Percentiles rank a stretch among this genome's conserved stretches.
Conservation (phyloP, 2,113 vertebrate genomes). For the Sander vitreus region DNA sequence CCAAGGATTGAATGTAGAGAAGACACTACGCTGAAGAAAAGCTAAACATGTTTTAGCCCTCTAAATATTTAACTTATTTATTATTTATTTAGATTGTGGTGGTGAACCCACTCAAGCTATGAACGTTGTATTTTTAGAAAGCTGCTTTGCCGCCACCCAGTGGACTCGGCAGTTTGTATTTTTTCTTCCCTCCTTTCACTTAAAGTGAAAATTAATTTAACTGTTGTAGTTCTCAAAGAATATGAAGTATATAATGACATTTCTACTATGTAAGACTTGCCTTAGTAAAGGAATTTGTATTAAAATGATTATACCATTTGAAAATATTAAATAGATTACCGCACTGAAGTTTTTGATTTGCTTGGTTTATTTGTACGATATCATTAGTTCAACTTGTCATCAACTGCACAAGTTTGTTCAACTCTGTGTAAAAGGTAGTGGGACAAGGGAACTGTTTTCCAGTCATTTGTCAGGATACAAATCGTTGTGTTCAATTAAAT, state of each 20-base stretch:
- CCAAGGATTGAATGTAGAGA: constrained; percentile 49
- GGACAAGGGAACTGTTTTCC: not conserved
- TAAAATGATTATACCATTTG: constrained; percentile 12
- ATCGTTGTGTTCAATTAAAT: not conserved
- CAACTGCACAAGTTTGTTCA: not conserved
- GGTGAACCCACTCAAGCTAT: constrained; percentile 31
- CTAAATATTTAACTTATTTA: constrained; percentile 77
- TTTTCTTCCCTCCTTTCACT: constrained; percentile 8
- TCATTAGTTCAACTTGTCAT: not conserved
- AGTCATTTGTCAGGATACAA: not conserved
- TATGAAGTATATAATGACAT: constrained; percentile 24
- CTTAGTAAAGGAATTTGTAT: constrained; percentile 9
- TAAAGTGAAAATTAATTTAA: constrained; percentile 58
- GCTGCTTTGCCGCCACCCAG: constrained; percentile 72
- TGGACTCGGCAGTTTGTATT: constrained; percentile 41
- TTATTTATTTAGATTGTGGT: constrained; percentile 70
- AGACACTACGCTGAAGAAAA: constrained; percentile 76
- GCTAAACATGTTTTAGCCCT: constrained; percentile 22
- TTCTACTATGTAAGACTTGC: constrained; percentile 63
- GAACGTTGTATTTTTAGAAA: constrained; percentile 30
- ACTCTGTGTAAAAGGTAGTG: not conserved
- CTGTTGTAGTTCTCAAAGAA: constrained; percentile 68
- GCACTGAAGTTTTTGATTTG: not conserved
- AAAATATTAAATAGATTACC: constrained; percentile 40
- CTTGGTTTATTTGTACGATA: constrained; percentile 14